Evolutionary conservation across 2,113 vertebrate genomes (phyloP).

Genomic region (Lepus europaeus): DNA sequence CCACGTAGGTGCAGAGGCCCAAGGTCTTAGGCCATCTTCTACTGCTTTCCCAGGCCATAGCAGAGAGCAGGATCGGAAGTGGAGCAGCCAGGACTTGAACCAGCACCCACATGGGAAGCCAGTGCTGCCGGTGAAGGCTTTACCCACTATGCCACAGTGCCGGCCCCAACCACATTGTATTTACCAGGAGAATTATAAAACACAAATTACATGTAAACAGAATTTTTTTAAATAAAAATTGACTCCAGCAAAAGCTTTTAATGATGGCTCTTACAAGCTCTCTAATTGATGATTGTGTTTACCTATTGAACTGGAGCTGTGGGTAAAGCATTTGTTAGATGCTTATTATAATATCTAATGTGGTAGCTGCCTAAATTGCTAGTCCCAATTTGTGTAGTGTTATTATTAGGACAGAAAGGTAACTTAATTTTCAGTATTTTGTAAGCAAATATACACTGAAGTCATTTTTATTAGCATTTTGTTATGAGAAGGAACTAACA

Average conservation of each 20-base stretch:
- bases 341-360: background rate
- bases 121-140: too few relatives aligned
- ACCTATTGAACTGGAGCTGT: background rate
- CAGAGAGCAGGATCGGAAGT: too few relatives aligned
- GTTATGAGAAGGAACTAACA: background rate
- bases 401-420: background rate
- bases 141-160: too few relatives aligned
- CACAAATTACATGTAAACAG: conserved; percentile 38
- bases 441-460: conserved; percentile 8
- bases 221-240: conserved; percentile 10
- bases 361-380: background rate
- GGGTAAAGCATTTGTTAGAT: background rate
- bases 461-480: conserved; percentile 54
- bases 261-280: background rate
- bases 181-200: conserved; percentile 30
- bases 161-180: background rate
- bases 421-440: conserved; percentile 31
- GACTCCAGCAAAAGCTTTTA: conserved; percentile 35
- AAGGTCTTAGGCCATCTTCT: too few relatives aligned
- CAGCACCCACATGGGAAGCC: too few relatives aligned
- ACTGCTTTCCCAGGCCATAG: too few relatives aligned
- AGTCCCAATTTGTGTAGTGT: background rate
- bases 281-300: background rate
- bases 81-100: too few relatives aligned
- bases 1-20: too few relatives aligned